A percentile compares a stretch with the other conserved stretches of the same genome.
Conservation (phyloP, 2,888 invertebrate species). For the Brenthis ino region DNA sequence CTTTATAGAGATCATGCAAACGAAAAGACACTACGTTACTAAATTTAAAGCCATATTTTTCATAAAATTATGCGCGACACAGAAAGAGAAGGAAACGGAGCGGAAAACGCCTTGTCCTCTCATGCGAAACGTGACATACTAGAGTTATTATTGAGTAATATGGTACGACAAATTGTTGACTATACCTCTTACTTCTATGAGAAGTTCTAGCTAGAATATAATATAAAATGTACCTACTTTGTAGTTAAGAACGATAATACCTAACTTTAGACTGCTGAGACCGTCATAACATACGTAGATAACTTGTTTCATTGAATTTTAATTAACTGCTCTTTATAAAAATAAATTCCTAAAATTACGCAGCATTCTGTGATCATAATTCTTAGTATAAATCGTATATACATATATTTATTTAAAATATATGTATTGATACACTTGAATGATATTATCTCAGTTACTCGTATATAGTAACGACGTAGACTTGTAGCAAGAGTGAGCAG, state of each 20-base stretch:
- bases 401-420: no score
- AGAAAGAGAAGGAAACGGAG: constrained; percentile 50
- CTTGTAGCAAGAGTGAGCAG: constrained; percentile 26
- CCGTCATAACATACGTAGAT: no score
- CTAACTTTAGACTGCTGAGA: no score
- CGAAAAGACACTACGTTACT: not conserved
- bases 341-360: no score
- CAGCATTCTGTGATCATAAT: no score
- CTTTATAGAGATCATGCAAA: no score
- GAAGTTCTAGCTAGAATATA: not conserved
- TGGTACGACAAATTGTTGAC: constrained; percentile 27
- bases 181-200: constrained; percentile 18
- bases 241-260: no score
- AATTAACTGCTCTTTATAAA: no score
- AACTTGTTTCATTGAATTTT: no score
- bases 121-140: constrained; percentile 53
- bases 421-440: no score
- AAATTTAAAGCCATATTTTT: not conserved
- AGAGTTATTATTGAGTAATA: constrained; percentile 43
- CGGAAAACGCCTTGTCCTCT: constrained; percentile 48
- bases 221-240: not conserved
- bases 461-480: constrained; percentile 9
- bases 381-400: no score
- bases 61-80: constrained; percentile 9
- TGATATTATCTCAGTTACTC: no score